Conservation (phyloP, 2,888 invertebrate genomes). For the Eremobia ochroleuca region DNA sequence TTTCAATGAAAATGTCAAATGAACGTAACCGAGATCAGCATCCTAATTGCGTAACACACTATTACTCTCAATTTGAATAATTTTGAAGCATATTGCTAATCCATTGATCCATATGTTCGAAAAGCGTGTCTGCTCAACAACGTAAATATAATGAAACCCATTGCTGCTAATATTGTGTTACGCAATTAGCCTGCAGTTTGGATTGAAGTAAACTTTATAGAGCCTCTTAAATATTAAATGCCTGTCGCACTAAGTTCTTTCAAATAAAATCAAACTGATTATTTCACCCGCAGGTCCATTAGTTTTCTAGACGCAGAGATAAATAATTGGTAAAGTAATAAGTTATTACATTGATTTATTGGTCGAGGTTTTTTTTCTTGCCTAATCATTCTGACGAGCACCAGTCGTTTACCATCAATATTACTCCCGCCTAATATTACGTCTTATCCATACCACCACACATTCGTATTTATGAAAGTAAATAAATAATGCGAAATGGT, state of each 20-base stretch:
- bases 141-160: too few species aligned
- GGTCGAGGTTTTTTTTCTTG: background rate
- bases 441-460: constrained; percentile 32
- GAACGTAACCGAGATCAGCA: background rate
- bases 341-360: background rate
- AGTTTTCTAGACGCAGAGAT: background rate
- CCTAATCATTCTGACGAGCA: background rate
- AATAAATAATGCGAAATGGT: constrained; percentile 59
- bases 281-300: background rate
- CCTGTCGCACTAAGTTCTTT: background rate
- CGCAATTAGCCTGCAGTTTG: too few species aligned
- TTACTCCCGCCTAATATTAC: constrained; percentile 21
- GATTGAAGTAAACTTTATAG: background rate
- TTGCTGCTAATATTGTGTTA: too few species aligned
- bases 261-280: background rate
- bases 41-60: too few species aligned
- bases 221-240: background rate
- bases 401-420: constrained; percentile 26
- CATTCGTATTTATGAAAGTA: constrained; percentile 34
- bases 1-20: background rate
- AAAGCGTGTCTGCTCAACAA: too few species aligned
- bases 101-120: too few species aligned
- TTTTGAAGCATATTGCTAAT: too few species aligned
- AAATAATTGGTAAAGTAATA: background rate
- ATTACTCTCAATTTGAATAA: too few species aligned